Base-by-base conservation (phyloP, 2,888 invertebrate genomes). In the Orchesellides sinensis region DNA sequence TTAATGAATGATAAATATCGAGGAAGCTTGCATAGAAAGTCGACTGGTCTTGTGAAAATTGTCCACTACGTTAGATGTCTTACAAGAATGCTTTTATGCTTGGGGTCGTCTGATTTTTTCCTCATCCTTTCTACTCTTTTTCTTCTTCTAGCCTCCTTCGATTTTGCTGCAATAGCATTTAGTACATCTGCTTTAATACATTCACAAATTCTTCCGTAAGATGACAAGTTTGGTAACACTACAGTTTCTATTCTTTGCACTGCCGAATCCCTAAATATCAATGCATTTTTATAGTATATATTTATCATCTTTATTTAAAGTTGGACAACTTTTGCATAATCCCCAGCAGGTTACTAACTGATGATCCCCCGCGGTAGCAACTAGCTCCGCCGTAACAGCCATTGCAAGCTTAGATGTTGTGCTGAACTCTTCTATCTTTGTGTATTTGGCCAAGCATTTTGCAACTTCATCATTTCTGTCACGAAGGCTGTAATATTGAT, bases 401-500 rank as follows among this genome's bases (percentile, higher is more conserved):
- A 86, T 73, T 17, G 74, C 66, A 14, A 80, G 56, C 54, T 86
- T 84, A 10, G 81, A 69, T 2, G 85, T 84, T 12, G 84, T 86
- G 23, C 75, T 75, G 45, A 81, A 81, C 19, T 79, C 63, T 56
- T 83, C 85, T 3, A 84, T 61, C 59, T 75, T 49, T 8, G 75
- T 56, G 63, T 59, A 83, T 35, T 78, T 80, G 8, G 61, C 68
- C 6, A 81, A 21, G 65, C 77, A 83, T 83, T 81, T 83, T 0
- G 84, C 80, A 17, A 86, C 40, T 5, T 80, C 84, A 56, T 84
- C 83, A 27, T 72, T 80, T 61, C 78, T 79, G 63, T 86, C 84
- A 17, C 84, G 82, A n/a, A 84, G 35, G 1, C 84, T 82, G 35
- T 56, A 17, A n/a, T 61, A 17, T 8, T 5, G 17, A 61, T 61